phyloP scores from a whole-genome alignment of 2,888 invertebrate genomes.

The Neoaliturus tenellus region DNA sequence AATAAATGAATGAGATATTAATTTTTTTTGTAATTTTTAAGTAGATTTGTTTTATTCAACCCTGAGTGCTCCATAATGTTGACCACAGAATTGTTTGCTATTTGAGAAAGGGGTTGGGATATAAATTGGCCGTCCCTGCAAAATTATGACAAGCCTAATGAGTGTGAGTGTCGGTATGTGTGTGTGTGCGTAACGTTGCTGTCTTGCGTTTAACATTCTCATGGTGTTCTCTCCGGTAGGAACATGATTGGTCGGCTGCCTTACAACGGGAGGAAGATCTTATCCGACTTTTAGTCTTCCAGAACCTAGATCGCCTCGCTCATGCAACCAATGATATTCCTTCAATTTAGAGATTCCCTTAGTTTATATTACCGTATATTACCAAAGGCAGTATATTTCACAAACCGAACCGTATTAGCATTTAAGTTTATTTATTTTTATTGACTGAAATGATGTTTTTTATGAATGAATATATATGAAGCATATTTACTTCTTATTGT shows the following conservation, averaged over 20 bases:
- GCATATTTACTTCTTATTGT: no score
- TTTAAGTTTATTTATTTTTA: background rate
- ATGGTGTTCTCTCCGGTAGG: conserved; percentile 63
- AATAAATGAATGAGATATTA: no score
- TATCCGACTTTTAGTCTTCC: conserved; percentile 61
- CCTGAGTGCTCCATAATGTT: no score
- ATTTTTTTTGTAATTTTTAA: no score
- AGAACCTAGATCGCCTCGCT: conserved; percentile 60
- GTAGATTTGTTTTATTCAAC: no score
- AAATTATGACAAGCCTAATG: no score
- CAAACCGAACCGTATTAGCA: background rate
- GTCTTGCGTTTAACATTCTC: background rate
- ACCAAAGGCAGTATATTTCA: background rate
- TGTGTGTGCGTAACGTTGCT: background rate
- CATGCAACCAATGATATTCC: conserved; percentile 56
- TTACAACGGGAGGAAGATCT: conserved; percentile 62
- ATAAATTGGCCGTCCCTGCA: no score
- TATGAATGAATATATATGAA: no score
- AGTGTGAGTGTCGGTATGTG: no score
- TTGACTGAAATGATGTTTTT: no score
- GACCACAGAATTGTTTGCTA: no score
- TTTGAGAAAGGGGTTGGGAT: no score
- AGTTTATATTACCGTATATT: background rate
- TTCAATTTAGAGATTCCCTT: conserved; percentile 8
- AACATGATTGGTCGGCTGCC: conserved; percentile 59